Percentiles rank a stretch among this genome's conserved stretches.
Evolutionary conservation across 2,113 vertebrate species (phyloP).

Genomic region (Forbesichthys agassizii): DNA sequence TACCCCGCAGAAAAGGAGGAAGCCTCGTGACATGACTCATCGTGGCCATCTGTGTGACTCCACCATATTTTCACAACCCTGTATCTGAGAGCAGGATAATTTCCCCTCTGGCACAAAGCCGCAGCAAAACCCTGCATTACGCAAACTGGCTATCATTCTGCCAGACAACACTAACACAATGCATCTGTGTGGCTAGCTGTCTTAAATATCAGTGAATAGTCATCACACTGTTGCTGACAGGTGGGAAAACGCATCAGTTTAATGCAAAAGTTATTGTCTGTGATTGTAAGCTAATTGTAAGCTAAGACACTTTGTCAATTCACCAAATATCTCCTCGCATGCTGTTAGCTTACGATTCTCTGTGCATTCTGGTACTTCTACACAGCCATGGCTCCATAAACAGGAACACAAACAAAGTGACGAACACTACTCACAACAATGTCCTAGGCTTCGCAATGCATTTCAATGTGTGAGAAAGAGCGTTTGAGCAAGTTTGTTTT

Average conservation of each 20-base stretch:
- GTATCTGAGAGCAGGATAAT: conserved; percentile 47
- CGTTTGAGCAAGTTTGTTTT: neutral
- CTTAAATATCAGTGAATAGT: conserved; percentile 23
- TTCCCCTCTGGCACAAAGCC: conserved; percentile 64
- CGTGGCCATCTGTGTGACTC: conserved; percentile 54
- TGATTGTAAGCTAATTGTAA: too few species aligned
- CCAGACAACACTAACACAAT: conserved; percentile 48
- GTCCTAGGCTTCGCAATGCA: too few species aligned
- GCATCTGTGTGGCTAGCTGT: conserved; percentile 50
- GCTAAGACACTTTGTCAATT: too few species aligned
- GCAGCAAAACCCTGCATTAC: conserved; percentile 44
- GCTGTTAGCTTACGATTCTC: too few species aligned
- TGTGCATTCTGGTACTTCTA: too few species aligned
- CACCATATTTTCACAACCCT: conserved; percentile 53
- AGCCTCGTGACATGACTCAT: conserved; percentile 66
- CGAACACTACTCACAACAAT: too few species aligned
- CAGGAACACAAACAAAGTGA: too few species aligned
- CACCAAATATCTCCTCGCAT: too few species aligned
- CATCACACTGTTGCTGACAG: conserved; percentile 24
- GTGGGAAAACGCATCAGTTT: conserved; percentile 47
- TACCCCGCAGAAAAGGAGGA: conserved; percentile 62
- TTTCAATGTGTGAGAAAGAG: too few species aligned
- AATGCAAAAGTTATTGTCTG: conserved; percentile 40
- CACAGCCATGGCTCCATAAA: too few species aligned
- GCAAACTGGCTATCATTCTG: conserved; percentile 29